These are phyloP conservation scores for Elegia similella DNA, from an alignment of 2,888 invertebrate genomes.

Conservation along the genomic window DNA sequence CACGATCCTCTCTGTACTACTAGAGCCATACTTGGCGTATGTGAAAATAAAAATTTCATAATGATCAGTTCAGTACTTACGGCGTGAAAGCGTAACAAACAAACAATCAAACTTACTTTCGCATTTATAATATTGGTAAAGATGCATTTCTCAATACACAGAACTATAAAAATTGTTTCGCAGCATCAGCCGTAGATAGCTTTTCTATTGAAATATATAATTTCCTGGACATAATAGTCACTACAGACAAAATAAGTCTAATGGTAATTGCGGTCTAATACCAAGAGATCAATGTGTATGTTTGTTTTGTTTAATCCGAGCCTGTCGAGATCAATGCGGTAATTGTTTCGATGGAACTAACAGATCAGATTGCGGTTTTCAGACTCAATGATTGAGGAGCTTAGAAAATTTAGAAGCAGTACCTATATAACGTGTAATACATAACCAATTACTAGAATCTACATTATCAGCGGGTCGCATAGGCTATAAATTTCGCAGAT, in stretches of 20 bases:
- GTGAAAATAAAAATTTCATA: too few relatives aligned
- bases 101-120: too few relatives aligned
- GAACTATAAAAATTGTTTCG: neutral
- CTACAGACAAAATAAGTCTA: neutral
- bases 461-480: too few relatives aligned
- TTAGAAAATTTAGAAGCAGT: neutral
- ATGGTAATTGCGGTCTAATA: conserved; percentile 2
- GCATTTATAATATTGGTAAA: too few relatives aligned
- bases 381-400: conserved; percentile 17
- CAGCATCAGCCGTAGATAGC: neutral
- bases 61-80: too few relatives aligned
- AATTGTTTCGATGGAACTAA: conserved; percentile 61
- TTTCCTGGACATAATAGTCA: neutral
- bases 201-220: neutral
- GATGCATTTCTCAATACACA: too few relatives aligned
- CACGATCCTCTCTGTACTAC: too few relatives aligned
- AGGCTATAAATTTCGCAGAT: too few relatives aligned
- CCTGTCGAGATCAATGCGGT: conserved; percentile 32
- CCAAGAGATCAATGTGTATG: conserved; percentile 11
- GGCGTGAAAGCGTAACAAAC: too few relatives aligned
- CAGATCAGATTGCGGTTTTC: conserved; percentile 59
- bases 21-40: too few relatives aligned
- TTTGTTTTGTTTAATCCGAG: conserved; percentile 24
- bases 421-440: neutral
- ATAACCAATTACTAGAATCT: too few relatives aligned